Conservation (phyloP, 2,888 invertebrate genomes). For the Odiellus spinosus region DNA sequence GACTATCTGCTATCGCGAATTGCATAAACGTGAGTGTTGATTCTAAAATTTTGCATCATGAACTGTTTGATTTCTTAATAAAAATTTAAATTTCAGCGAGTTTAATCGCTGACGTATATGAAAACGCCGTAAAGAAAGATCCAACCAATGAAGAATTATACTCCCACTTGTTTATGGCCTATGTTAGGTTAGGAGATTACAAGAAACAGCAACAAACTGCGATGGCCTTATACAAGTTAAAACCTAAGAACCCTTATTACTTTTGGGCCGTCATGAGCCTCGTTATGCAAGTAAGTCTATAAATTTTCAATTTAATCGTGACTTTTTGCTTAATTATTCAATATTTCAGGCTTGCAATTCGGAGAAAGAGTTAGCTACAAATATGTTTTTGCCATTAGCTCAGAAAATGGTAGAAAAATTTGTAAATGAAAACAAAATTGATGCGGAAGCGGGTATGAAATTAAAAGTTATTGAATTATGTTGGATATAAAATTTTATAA, state of each 20-base stretch:
- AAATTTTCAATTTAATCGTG: neutral
- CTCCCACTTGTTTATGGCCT: conserved; percentile 87
- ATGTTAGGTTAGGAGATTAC: conserved; percentile 76
- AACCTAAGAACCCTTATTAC: conserved; percentile 87
- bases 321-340: neutral
- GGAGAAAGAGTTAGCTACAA: conserved; percentile 34
- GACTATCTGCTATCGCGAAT: conserved; percentile 84
- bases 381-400: conserved; percentile 66
- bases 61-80: neutral
- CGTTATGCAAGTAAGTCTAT: conserved; percentile 59
- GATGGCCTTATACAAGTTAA: conserved; percentile 72
- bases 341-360: conserved; percentile 8
- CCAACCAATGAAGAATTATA: conserved; percentile 80
- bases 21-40: conserved; percentile 62
- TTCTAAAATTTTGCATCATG: neutral
- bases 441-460: conserved; percentile 57
- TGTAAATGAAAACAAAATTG: conserved; percentile 61
- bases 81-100: conserved; percentile 61
- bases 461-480: neutral
- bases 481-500: neutral
- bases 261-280: conserved; percentile 98
- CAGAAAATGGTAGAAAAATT: conserved; percentile 87
- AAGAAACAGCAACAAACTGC: conserved; percentile 80
- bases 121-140: conserved; percentile 67
- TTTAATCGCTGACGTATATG: conserved; percentile 74